Evolutionary conservation across 2,797 vertebrate genomes (phyloP), one percentile per base, ranked within the genome.

Genomic region (Corythornis leucogaster): DNA sequence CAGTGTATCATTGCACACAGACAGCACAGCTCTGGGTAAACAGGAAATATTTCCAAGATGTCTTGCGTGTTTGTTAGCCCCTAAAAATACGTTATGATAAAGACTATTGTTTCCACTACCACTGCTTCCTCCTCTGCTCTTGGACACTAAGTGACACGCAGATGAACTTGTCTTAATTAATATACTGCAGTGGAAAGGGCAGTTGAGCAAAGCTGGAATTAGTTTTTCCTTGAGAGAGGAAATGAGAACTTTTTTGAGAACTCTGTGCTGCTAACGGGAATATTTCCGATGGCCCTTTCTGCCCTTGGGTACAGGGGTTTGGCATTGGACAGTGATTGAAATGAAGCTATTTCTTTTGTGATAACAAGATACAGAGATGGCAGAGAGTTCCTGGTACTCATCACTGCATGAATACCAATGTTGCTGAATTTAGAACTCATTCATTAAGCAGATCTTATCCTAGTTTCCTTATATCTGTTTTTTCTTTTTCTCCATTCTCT

Each of bases 41-140:
- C 98, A 98, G 98, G 98, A 98, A 98, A 98, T 96, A 94, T 86
- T 96, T 96, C 97, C 91, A 96, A 97, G 97, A 97, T 94, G 93
- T 96, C 89, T 95, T 97, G 95, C 95, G 53, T 81, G 48, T 91
- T 96, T 97, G 95, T 85, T 91, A 85, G 58, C 91, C 95, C 97
- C 97, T 97, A 97, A 97, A 97, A 97, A 97, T 98, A 98, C 54
- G 2, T 48, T 25, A 90, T 94, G 98, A 98, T 98, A 98, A 98
- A 96, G 83, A 83, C 98, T 91, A 98, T 98, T 98, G 98, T 98
- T 96, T 97, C 96, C 89, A 74, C 73, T 84, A 89, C 89, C 83
- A 93, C 86, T 76, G 50, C 92, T 95, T 95, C 97, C 96, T 96
- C 86, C 79, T 95, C 67, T 85, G 53, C 66, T 91, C 90, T 79